Base-by-base conservation (phyloP, 1,140 invertebrate species). In the Drosophila mauritiana region DNA sequence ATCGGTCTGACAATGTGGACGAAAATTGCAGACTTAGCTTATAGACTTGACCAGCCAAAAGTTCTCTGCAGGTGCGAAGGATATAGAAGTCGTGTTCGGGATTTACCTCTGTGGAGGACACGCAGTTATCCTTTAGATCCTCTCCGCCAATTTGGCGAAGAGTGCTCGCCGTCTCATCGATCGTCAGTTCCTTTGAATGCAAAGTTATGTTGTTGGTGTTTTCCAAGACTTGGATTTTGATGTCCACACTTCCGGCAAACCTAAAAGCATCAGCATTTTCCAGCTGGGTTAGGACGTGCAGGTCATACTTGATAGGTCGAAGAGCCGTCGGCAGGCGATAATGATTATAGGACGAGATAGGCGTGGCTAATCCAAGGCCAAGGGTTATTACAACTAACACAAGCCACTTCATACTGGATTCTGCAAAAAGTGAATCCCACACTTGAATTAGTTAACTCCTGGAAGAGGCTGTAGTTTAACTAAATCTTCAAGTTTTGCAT, bases 191-290 rank as follows among this genome's bases (percentile, higher is more conserved):
- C 79, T 94, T 94, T 0, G 94, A 93, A 75, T 97, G 96, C 0
- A 97, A 90, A 0, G 95, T 94, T 37, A 98, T 95, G 49, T 94
- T 94, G 5, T 93, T 91, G 0, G 95, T 96, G 1, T 92, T 64
- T 25, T 93, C 69, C 3, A 92, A 59, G 1, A 94, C 94, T 13
- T 84, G 86, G 2, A 95, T 93, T 56, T 92, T 55, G n/a, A 96
- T 96, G 64, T 92, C 91, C 8, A 95, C 94, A 39, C 93, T 89
- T 20, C 95, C 96, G 15, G 86, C 81, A 83, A 95, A 95, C 20
- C 95, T 91, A 93, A 80, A 97, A 96, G 0, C 91, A 3, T 20
- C 95, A 95, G 12, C 36, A 15, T 34, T 15, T 11, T 62, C 59
- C n/a, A 62, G 37, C 3, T 8, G 25, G 0, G 59, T 62, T 0